Percentiles rank a stretch among this genome's conserved stretches.
Conservation (phyloP, 37 sponge, comb jelly and placozoan genomes). For the Diacarnus erythraeanus region DNA sequence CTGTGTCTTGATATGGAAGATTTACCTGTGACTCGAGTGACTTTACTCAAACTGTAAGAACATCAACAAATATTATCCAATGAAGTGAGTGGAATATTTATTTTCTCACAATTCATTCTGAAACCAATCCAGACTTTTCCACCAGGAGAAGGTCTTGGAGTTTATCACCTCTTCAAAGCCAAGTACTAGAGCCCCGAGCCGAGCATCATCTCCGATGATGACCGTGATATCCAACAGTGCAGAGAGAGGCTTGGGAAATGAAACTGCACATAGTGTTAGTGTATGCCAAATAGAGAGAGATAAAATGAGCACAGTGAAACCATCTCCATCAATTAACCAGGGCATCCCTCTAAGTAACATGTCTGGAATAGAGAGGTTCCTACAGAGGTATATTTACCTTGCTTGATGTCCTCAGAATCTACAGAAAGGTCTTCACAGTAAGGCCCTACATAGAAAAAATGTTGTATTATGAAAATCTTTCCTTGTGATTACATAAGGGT, state of each 20-base stretch:
- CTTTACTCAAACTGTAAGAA: conserved; percentile 10
- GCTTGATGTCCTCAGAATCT: not conserved
- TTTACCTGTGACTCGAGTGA: conserved; percentile 43
- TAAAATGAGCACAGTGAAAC: not conserved
- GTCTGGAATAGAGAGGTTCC: too few relatives aligned
- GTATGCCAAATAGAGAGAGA: conserved; percentile 4
- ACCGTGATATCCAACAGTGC: conserved; percentile 72
- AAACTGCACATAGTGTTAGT: conserved; percentile 29
- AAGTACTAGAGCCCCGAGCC: conserved; percentile 18
- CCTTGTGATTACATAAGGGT: too few relatives aligned
- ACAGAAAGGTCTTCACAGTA: not conserved
- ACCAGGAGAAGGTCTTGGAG: conserved; percentile 6
- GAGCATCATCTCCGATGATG: conserved; percentile 64
- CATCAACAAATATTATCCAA: not conserved
- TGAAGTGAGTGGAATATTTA: not conserved
- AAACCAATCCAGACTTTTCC: conserved; percentile 73
- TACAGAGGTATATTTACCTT: not conserved
- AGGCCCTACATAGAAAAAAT: not conserved
- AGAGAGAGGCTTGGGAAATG: conserved; percentile 54
- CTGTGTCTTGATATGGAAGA: not conserved
- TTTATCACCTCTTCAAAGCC: conserved; percentile 40
- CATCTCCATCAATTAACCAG: not conserved
- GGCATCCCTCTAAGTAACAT: not conserved
- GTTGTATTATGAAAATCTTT: too few relatives aligned
- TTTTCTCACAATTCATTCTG: conserved; percentile 64